Percentiles rank a stretch among this genome's conserved stretches.
phyloP scores from a whole-genome alignment of 2,888 invertebrate species.

The Biston betularia region DNA sequence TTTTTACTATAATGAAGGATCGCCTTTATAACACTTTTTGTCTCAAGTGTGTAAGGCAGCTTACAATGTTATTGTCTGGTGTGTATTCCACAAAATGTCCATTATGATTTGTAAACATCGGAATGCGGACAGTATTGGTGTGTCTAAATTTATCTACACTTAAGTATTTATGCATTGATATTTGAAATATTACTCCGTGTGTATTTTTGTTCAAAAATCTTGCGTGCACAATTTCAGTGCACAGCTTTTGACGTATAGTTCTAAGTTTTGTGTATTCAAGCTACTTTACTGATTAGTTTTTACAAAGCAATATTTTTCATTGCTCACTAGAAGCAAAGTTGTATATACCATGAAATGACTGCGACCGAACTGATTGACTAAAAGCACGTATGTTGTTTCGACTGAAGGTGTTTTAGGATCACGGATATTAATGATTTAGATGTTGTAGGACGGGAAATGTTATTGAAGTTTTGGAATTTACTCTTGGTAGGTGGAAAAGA shows the following conservation, averaged over 20 bases:
- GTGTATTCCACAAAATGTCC: neutral
- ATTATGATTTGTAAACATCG: neutral
- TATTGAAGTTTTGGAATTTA: conserved; percentile 36
- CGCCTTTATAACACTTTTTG: neutral
- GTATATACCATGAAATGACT: neutral
- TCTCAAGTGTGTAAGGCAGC: neutral
- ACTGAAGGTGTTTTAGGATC: conserved; percentile 27
- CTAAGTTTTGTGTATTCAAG: neutral
- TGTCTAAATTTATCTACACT: neutral
- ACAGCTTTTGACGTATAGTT: neutral
- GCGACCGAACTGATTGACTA: conserved; percentile 2
- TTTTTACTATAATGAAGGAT: conserved; percentile 8
- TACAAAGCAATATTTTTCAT: neutral
- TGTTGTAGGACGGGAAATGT: conserved; percentile 23
- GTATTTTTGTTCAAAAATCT: neutral
- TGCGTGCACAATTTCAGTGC: neutral
- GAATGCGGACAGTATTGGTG: neutral
- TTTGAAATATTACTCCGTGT: neutral
- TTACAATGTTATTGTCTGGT: neutral
- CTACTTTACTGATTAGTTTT: neutral
- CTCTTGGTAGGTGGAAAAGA: conserved; percentile 12
- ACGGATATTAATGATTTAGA: conserved; percentile 18
- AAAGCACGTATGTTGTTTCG: conserved; percentile 30
- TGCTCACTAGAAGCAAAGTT: neutral
- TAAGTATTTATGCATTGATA: no score